Conservation (phyloP, 2,113 vertebrate genomes). For the Lipotes vexillifer region DNA sequence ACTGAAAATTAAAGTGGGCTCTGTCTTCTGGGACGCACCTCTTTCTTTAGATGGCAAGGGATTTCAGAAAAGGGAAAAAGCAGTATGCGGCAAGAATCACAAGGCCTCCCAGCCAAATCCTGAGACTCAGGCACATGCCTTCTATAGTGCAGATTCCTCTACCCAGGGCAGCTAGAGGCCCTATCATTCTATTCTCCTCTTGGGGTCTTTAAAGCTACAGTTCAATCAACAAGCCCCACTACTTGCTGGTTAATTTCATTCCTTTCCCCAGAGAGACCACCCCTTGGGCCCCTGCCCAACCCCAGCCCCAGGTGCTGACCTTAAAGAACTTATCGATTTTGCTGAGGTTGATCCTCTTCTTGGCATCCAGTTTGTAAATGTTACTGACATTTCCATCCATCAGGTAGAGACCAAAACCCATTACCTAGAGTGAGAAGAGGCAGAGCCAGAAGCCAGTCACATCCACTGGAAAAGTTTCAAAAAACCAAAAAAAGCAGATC, state of each 20-base stretch:
- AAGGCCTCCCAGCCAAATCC: background rate
- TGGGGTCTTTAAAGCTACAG: background rate
- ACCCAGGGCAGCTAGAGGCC: background rate
- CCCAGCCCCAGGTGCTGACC: constrained; percentile 78
- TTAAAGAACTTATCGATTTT: constrained; percentile 99
- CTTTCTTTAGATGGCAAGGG: background rate
- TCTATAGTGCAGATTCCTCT: background rate
- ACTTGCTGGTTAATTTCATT: background rate
- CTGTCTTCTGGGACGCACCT: background rate
- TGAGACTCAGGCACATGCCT: fast-evolving
- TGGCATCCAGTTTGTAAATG: constrained; percentile 98
- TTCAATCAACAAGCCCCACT: too few relatives aligned
- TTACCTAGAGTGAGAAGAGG: constrained; percentile 85
- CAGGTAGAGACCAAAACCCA: constrained; percentile 98
- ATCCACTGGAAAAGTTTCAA: background rate
- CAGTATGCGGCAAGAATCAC: fast-evolving
- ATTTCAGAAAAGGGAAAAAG: background rate
- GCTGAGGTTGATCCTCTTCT: constrained; percentile 99
- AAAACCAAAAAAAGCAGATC: too few relatives aligned
- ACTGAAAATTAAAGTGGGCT: background rate
- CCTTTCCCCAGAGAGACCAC: background rate
- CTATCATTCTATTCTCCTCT: background rate
- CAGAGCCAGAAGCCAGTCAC: background rate
- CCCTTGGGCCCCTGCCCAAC: background rate
- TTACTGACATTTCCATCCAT: constrained; percentile 99